Conservation (phyloP, 2,797 vertebrate genomes). For the Sebastes itinus region DNA sequence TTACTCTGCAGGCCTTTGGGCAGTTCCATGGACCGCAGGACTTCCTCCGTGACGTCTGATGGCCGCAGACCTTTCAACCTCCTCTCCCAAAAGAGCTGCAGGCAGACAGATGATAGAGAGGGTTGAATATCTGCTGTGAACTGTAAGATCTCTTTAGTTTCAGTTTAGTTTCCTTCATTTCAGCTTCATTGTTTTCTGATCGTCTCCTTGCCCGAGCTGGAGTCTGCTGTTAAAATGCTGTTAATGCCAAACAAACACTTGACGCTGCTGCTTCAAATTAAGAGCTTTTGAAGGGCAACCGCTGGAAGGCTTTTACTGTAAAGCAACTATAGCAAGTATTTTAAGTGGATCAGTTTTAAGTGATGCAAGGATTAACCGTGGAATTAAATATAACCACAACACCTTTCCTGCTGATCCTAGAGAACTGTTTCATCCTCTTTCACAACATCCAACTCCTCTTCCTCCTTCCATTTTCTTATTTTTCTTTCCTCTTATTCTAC, state of each 20-base stretch:
- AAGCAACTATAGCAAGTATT: background rate
- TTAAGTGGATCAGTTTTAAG: background rate
- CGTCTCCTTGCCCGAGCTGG: background rate
- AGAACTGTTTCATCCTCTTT: too few relatives aligned
- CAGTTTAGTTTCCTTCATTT: background rate
- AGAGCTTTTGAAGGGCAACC: background rate
- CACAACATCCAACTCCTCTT: background rate
- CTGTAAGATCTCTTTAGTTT: background rate
- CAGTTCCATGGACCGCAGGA: slow-evolving; percentile 91
- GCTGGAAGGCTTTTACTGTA: background rate
- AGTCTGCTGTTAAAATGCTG: background rate
- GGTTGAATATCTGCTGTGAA: background rate
- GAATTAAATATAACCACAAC: too few relatives aligned
- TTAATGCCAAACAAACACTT: background rate
- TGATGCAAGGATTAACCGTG: background rate
- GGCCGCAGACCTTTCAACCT: slow-evolving; percentile 91
- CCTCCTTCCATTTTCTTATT: background rate
- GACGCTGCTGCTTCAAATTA: too few relatives aligned
- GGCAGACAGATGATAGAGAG: background rate
- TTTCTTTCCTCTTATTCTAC: background rate
- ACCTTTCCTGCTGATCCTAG: too few relatives aligned
- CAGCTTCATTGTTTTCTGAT: background rate
- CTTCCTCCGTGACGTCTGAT: slow-evolving; percentile 90
- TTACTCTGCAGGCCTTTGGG: slow-evolving; percentile 93
- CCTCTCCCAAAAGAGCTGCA: slow-evolving; percentile 95